Evolutionary conservation across 2,797 vertebrate species (phyloP), one percentile per base, ranked within the genome.

Genomic region (Tangara arthus): DNA sequence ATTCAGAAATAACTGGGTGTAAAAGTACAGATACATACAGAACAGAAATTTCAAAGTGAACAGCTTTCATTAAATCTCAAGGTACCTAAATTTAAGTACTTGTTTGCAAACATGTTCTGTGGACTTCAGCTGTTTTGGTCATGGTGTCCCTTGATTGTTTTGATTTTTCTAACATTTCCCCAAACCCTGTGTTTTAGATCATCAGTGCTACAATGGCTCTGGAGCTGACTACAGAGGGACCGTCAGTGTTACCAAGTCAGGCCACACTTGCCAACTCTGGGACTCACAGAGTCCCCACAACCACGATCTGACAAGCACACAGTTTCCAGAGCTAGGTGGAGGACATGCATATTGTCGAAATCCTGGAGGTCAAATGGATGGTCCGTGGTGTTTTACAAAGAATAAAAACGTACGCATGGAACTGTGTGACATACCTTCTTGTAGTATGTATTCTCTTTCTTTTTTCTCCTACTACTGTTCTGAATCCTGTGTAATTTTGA

Each of bases 341-440:
- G 98, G 99, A 4, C 99, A 99, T 53, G 98, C 99, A 2, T 99
- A 99, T 96, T 99, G 99, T 88, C 98, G 99, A 53, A 99, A 99
- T 97, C 99, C 99, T 0, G 99, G 99, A 15, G 99, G 98, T 69
- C 98, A 99, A 94, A 99, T 99, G 99, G 98, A 99, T 93, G 99
- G 98, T 5, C 99, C 99, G 7, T 99, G 99, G 99, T 99, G 99
- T 97, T 99, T 99, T 97, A 99, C 99, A n/a, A 97, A 98, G 96
- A 99, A 99, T 97, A 98, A 98, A 96, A 98, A 98, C 88, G 97
- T 99, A 94, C 98, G 99, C 95, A 96, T 98, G 96, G 99, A 99
- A 97, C 98, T 99, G 94, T 99, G 99, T 97, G 99, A 99, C 97
- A 95, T 99, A 90, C 98, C 98, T 69, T 98, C 98, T 52, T 99